Conservation (phyloP, 2,797 vertebrate species). For the Triplophysa bombifrons region DNA sequence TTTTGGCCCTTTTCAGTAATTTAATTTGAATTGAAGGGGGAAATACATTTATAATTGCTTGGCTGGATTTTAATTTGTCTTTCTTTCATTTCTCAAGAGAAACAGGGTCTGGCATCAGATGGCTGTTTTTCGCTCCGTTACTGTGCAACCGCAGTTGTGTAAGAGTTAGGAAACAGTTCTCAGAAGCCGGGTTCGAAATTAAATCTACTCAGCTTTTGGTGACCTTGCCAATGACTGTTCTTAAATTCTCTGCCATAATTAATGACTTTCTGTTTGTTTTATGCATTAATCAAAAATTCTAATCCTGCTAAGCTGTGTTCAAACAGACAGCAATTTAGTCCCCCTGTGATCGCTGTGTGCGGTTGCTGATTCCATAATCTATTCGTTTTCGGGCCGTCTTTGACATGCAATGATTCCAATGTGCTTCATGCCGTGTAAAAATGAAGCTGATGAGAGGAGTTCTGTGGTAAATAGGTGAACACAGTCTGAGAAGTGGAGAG, state of each 20-base stretch:
- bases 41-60: constrained; percentile 49
- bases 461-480: constrained; percentile 37
- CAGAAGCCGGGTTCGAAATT: constrained; percentile 34
- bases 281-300: constrained; percentile 45
- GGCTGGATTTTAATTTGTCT: constrained; percentile 47
- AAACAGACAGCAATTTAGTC: constrained; percentile 37
- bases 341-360: constrained; percentile 33
- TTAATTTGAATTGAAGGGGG: constrained; percentile 61
- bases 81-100: constrained; percentile 38
- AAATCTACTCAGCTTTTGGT: constrained; percentile 40
- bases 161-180: constrained; percentile 45
- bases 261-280: constrained; percentile 34
- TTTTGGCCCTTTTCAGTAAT: constrained; percentile 59
- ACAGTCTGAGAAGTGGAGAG: constrained; percentile 16
- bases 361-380: constrained; percentile 44
- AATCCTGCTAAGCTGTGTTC: constrained; percentile 37
- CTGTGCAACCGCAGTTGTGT: constrained; percentile 41
- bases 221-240: constrained; percentile 29
- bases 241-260: constrained; percentile 46
- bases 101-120: constrained; percentile 21
- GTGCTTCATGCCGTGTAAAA: constrained; percentile 30
- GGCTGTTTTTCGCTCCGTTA: constrained; percentile 34
- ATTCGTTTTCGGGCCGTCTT: constrained; percentile 27
- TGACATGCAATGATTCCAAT: constrained; percentile 3
- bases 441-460: constrained; percentile 46